These are phyloP conservation scores for Zootoca vivipara DNA, from an alignment of 2,113 vertebrate species.

Conservation along the genomic window DNA sequence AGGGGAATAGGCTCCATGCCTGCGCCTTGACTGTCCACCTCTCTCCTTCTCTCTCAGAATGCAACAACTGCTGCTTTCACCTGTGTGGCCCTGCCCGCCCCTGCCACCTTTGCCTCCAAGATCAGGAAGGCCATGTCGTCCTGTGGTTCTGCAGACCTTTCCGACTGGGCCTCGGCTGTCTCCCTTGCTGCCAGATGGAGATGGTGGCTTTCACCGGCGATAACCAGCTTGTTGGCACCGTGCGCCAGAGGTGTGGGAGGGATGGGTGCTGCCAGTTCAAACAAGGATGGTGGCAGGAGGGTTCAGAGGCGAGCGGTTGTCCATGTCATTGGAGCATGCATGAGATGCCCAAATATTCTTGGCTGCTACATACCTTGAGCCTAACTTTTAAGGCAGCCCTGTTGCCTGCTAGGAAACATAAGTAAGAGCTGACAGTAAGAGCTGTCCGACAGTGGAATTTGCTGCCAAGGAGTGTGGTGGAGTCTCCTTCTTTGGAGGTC, in stretches of 20 bases:
- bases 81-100: slow-evolving; percentile 76
- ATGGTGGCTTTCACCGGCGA: slow-evolving; percentile 70
- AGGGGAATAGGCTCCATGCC: not conserved
- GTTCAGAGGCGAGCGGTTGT: not conserved
- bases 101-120: slow-evolving; percentile 68
- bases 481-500: too few species aligned
- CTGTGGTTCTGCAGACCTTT: slow-evolving; percentile 76
- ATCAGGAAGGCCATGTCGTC: slow-evolving; percentile 65
- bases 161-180: slow-evolving; percentile 71
- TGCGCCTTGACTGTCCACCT: not conserved
- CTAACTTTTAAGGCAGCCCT: not conserved
- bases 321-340: too few species aligned
- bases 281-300: not conserved
- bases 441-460: too few species aligned
- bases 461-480: too few species aligned
- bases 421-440: too few species aligned
- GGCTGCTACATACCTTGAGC: not conserved
- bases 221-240: slow-evolving; percentile 71
- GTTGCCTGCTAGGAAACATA: too few species aligned
- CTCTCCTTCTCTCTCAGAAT: slow-evolving; percentile 64
- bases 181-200: slow-evolving; percentile 81
- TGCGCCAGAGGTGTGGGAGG: slow-evolving; percentile 74
- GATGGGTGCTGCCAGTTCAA: not conserved
- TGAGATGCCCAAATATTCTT: not conserved
- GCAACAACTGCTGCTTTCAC: slow-evolving; percentile 76